These are phyloP conservation scores for Phalacrocorax aristotelis DNA, from an alignment of 2,113 vertebrate genomes.

Conservation along the genomic window DNA sequence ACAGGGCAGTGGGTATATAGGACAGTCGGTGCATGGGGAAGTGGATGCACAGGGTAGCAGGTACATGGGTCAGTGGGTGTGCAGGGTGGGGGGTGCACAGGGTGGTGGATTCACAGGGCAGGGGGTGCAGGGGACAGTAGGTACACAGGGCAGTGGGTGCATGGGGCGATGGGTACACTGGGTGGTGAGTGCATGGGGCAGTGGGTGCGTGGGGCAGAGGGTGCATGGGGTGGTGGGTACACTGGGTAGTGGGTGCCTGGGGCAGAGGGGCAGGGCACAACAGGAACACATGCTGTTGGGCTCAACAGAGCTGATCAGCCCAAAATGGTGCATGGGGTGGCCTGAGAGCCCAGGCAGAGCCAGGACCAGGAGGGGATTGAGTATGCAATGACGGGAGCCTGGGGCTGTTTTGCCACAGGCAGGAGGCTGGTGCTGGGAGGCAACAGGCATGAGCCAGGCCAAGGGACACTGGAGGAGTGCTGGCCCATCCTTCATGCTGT, in stretches of 20 bases:
- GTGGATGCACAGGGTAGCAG: not conserved
- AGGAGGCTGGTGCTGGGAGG: not conserved
- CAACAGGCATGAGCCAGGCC: fast-evolving
- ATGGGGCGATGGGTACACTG: not conserved
- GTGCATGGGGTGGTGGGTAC: not conserved
- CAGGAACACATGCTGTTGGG: fast-evolving
- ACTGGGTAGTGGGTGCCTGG: too few species aligned
- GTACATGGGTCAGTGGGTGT: too few species aligned
- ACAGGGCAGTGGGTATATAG: not conserved
- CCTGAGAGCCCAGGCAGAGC: not conserved
- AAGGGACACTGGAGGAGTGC: not conserved
- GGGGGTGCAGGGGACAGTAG: too few species aligned
- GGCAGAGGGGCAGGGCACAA: not conserved
- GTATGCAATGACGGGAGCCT: fast-evolving
- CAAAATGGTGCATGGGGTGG: fast-evolving
- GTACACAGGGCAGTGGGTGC: not conserved
- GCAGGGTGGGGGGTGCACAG: not conserved
- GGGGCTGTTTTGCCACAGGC: not conserved
- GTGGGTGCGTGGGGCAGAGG: not conserved
- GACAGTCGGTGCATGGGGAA: fast-evolving
- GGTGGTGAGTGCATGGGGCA: fast-evolving
- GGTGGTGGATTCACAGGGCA: not conserved
- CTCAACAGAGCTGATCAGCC: not conserved
- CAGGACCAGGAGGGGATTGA: fast-evolving
- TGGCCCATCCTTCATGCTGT: fast-evolving